Percentiles rank a stretch among this genome's conserved stretches.
Evolutionary conservation across 2,888 invertebrate species (phyloP).

Genomic region (Zygogramma bicolorata): DNA sequence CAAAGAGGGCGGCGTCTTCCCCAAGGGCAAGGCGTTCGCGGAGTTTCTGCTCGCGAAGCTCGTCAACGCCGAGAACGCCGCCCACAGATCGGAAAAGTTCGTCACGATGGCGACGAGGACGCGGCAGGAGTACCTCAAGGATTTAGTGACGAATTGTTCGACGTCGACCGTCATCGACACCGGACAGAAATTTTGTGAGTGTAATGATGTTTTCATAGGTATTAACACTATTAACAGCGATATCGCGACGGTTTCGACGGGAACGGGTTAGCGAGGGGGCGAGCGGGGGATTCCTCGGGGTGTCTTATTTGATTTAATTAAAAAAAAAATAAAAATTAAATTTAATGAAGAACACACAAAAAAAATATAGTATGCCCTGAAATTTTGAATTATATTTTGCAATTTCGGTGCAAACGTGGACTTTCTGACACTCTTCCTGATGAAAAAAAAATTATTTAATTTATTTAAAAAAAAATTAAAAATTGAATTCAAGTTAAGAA

Average conservation of each 20-base stretch:
- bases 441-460: too few relatives aligned
- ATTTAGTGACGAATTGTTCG: constrained; percentile 87
- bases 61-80: constrained; percentile 97
- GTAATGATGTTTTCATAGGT: constrained; percentile 37
- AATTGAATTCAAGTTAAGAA: too few relatives aligned
- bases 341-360: too few relatives aligned
- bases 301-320: too few relatives aligned
- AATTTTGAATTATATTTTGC: too few relatives aligned
- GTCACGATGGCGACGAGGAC: constrained; percentile 97
- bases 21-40: constrained; percentile 92
- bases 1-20: constrained; percentile 86
- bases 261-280: constrained; percentile 32
- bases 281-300: constrained; percentile 2
- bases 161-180: constrained; percentile 85
- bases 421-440: too few relatives aligned
- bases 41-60: constrained; percentile 95
- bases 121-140: constrained; percentile 94
- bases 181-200: constrained; percentile 89
- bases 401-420: too few relatives aligned
- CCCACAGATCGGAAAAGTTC: constrained; percentile 95
- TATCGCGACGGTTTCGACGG: constrained; percentile 28
- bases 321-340: too few relatives aligned
- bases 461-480: too few relatives aligned
- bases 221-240: constrained; percentile 13
- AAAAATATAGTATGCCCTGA: too few relatives aligned